Evolutionary conservation across 2,888 invertebrate species (phyloP).

Genomic region (Agrotis puta): DNA sequence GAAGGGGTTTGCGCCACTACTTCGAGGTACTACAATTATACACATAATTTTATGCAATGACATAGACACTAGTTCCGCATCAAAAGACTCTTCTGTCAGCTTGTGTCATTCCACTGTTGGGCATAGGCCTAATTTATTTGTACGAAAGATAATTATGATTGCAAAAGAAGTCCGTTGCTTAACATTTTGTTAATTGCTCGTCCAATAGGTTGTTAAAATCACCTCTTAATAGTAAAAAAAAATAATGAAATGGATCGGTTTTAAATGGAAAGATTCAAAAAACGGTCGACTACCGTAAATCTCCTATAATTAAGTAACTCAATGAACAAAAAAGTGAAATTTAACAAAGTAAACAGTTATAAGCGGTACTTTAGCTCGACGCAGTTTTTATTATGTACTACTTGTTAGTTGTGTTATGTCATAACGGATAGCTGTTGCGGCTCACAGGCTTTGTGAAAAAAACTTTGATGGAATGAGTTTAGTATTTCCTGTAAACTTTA

Average conservation of each 20-base stretch:
- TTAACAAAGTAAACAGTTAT: slow-evolving; percentile 40
- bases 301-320: slow-evolving; percentile 18
- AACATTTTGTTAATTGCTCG: too few relatives aligned
- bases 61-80: too few relatives aligned
- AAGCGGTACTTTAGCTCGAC: slow-evolving; percentile 31
- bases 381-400: slow-evolving; percentile 20
- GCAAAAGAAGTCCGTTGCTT: too few relatives aligned
- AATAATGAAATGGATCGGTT: background rate
- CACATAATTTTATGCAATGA: too few relatives aligned
- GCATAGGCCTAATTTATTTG: too few relatives aligned
- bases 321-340: slow-evolving; percentile 38
- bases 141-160: too few relatives aligned
- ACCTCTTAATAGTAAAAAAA: background rate
- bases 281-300: background rate
- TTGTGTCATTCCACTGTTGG: too few relatives aligned
- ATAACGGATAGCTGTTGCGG: background rate
- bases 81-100: too few relatives aligned
- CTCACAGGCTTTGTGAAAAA: slow-evolving; percentile 11
- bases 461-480: background rate
- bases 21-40: too few relatives aligned
- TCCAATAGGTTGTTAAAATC: background rate
- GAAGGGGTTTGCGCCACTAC: too few relatives aligned
- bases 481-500: slow-evolving; percentile 12
- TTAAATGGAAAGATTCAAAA: slow-evolving; percentile 5
- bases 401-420: slow-evolving; percentile 11